phyloP scores from a whole-genome alignment of 1,140 invertebrate species.

The Ceratosolen solmsi region DNA sequence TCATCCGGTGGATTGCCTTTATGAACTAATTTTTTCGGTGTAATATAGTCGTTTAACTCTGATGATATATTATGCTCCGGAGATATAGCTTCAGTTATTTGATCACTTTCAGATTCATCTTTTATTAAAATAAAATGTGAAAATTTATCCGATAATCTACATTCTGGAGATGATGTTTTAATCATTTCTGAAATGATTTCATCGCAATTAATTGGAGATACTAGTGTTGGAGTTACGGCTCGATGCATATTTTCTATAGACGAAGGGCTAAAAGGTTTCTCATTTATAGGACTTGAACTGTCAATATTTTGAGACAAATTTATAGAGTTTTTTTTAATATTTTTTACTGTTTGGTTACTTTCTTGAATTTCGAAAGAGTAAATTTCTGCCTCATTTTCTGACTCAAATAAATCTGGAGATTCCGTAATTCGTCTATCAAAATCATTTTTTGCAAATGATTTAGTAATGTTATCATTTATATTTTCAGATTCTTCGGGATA shows the following conservation, averaged over 20 bases:
- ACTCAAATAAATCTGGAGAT: conserved; percentile 57
- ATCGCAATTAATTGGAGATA: neutral
- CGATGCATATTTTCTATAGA: conserved; percentile 15
- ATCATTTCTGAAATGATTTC: neutral
- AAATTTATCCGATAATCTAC: neutral
- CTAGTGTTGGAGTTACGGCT: conserved; percentile 12
- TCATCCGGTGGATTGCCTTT: neutral
- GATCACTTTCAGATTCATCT: neutral
- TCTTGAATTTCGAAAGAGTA: conserved; percentile 46
- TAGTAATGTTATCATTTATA: no score
- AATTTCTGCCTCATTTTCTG: conserved; percentile 45
- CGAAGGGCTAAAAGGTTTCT: neutral
- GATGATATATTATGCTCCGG: neutral
- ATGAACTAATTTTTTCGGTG: conserved; percentile 7
- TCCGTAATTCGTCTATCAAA: neutral
- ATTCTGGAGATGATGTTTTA: neutral
- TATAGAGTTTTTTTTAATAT: neutral
- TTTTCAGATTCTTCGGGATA: neutral
- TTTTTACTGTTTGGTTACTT: conserved; percentile 23
- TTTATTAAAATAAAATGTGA: neutral
- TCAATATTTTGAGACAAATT: neutral
- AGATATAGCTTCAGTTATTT: neutral
- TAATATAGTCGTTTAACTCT: neutral
- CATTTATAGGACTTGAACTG: neutral
- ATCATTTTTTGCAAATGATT: neutral